Base-by-base conservation (phyloP, 2,888 invertebrate genomes). In the Eristalis intricaria region DNA sequence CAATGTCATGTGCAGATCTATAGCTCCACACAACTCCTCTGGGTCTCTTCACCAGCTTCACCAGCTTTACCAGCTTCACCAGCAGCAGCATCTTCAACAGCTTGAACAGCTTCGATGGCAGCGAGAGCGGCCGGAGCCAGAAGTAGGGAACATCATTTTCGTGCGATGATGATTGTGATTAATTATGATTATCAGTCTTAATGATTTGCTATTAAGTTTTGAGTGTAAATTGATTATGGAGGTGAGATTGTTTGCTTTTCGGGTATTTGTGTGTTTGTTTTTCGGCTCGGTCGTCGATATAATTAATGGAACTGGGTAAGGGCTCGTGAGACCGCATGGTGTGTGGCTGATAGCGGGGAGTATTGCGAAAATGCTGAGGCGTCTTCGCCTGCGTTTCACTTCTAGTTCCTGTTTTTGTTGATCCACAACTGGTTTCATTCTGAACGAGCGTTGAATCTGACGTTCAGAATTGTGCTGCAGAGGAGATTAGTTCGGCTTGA, bases 141-240 rank as follows among this genome's bases (percentile, higher is more conserved):
- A 50, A 50, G 50, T 19, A 60, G 77, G 60, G 76, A 76, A 87
- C 84, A 84, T 50, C 26, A 77, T 76, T 80, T 87, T 80, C 79
- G 79, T 87, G 87, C 87, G 75, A 87, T 80, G 87, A 84, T 87
- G 79, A 84, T 80, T 84, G 84, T 87, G 84, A 87, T 87, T 87
- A 84, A 87, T 87, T 87, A 80, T 79, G 87, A 80, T 84, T 87
- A 87, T 84, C 58, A 71, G 61, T 76, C 76, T 80, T 84, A 87
- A 87, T 87, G 84, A 80, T 76, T 87, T 74, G 40, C 70, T 68
- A 87, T 87, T 87, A 78, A 50, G 70, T 81, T 83, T 79, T 56
- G 70, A 66, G 74, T 83, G 74, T 74, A 79, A 79, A 68, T 79
- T 86, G 64, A 79, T 83, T 66, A 76, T 66, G 70, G 63, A 76